A percentile compares a stretch with the other conserved stretches of the same genome.
Conservation (phyloP, 2,113 vertebrate species). For the Ctenomys sociabilis region DNA sequence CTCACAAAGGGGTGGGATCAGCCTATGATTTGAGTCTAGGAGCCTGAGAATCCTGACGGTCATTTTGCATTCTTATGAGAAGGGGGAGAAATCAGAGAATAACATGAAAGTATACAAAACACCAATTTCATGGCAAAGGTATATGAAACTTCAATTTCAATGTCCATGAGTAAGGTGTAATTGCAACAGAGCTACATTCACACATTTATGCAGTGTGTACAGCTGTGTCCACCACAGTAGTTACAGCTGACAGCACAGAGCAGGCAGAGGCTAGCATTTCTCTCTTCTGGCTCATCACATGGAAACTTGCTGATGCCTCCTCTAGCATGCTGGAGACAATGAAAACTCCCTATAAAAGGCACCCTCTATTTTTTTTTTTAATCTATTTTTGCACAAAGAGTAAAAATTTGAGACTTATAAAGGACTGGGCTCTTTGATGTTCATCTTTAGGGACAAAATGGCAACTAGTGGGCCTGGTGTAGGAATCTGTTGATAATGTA, state of each 20-base stretch:
- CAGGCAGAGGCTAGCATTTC: neutral
- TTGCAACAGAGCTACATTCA: neutral
- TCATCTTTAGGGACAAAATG: conserved; percentile 26
- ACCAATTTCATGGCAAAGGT: neutral
- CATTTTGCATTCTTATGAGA: neutral
- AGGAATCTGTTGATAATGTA: neutral
- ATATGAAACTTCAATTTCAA: neutral
- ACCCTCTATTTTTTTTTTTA: neutral
- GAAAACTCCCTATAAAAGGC: neutral
- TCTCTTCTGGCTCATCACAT: neutral
- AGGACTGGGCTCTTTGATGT: neutral
- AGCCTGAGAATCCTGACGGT: neutral
- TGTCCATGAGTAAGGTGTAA: neutral
- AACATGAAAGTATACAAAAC: conserved; percentile 2
- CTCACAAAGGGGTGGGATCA: neutral
- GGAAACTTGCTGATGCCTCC: neutral
- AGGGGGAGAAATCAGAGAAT: neutral
- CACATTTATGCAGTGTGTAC: neutral
- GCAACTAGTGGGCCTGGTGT: neutral
- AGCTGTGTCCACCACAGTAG: neutral
- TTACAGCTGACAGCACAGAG: neutral
- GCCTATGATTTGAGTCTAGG: neutral
- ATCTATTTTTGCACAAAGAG: neutral
- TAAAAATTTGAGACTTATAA: conserved; percentile 19
- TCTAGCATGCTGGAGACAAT: neutral